A percentile compares a stretch with the other conserved stretches of the same genome.
phyloP scores from a whole-genome alignment of 2,888 invertebrate genomes.

The Eilema depressum region DNA sequence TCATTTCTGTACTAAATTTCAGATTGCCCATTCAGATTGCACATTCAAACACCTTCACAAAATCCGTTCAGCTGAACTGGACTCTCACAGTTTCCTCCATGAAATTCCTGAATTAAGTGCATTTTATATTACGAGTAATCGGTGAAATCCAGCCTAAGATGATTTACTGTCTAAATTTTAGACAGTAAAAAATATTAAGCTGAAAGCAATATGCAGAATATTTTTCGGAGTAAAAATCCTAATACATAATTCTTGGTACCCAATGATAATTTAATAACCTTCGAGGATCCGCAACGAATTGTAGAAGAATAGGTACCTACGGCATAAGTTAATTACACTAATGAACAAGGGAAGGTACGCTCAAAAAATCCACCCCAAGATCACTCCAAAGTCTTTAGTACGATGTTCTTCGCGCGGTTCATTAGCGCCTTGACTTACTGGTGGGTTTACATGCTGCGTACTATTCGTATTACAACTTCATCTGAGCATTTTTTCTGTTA shows the following conservation, averaged over 20 bases:
- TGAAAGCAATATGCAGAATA: constrained; percentile 18
- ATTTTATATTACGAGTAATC: not conserved
- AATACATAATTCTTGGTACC: constrained; percentile 45
- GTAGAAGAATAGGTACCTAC: constrained; percentile 72
- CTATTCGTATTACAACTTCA: constrained; percentile 14
- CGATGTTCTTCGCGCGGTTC: constrained; percentile 84
- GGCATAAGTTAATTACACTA: constrained; percentile 86
- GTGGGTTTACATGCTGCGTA: constrained; percentile 64
- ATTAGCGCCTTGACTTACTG: constrained; percentile 75
- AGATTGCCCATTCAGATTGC: too few species aligned
- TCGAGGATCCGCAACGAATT: constrained; percentile 72
- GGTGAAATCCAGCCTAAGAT: not conserved
- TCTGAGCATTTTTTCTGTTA: not conserved
- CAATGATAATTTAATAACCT: constrained; percentile 73
- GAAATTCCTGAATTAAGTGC: not conserved
- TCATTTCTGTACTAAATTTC: too few species aligned
- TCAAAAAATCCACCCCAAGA: constrained; percentile 83
- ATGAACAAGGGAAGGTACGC: constrained; percentile 85
- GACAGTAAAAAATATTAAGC: not conserved
- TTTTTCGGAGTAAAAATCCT: constrained; percentile 30
- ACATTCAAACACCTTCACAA: not conserved
- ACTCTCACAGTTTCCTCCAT: not conserved
- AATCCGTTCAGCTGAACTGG: not conserved
- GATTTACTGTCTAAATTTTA: too few species aligned
- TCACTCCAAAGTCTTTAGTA: constrained; percentile 85